A percentile compares a stretch with the other conserved stretches of the same genome.
These are phyloP conservation scores for Trachelus iudaicus DNA, from an alignment of 2,888 invertebrate species.

Conservation along the genomic window DNA sequence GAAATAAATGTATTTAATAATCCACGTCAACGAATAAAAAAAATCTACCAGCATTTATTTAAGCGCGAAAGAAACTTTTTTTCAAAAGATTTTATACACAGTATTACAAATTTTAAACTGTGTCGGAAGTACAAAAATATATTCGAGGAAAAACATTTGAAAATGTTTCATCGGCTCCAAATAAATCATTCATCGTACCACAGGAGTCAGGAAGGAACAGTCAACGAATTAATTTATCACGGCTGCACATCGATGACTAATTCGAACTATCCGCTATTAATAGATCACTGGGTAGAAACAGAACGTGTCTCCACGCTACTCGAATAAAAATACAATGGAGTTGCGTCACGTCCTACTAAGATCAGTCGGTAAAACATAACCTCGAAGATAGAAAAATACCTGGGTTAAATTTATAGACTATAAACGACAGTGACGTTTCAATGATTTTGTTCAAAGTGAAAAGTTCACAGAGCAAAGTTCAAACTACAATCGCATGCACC, in stretches of 20 bases:
- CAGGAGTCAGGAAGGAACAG: neutral
- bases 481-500: neutral
- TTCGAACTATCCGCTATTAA: constrained; percentile 27
- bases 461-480: neutral
- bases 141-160: neutral
- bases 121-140: neutral
- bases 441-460: neutral
- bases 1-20: neutral
- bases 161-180: neutral
- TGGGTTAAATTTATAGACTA: neutral
- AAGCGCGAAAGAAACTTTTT: neutral
- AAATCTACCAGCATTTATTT: neutral
- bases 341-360: neutral
- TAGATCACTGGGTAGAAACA: constrained; percentile 20
- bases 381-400: neutral
- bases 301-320: neutral
- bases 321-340: neutral
- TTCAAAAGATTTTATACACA: neutral
- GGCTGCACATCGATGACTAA: neutral
- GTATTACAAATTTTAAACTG: neutral
- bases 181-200: neutral
- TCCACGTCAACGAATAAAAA: neutral
- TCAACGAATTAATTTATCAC: neutral
- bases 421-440: neutral
- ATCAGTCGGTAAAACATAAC: neutral